Conservation (phyloP, 2,113 vertebrate genomes). For the Sinocyclocheilus maitianheensis region DNA sequence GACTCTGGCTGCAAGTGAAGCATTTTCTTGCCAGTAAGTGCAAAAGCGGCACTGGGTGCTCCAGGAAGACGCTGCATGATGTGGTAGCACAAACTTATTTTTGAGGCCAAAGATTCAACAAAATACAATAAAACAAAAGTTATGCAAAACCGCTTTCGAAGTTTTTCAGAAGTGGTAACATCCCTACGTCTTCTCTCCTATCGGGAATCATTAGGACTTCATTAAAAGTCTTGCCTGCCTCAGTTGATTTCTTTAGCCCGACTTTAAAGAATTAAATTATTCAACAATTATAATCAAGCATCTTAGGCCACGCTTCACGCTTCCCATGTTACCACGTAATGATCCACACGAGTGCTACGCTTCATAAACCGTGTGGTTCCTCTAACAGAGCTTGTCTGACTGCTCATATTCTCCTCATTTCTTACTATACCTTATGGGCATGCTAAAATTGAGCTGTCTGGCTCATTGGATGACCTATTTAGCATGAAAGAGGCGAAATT, state of each 20-base stretch:
- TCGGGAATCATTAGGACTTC: conserved; percentile 32
- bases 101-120: not conserved
- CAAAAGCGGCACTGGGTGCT: not conserved
- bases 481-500: conserved; percentile 30
- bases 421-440: conserved; percentile 39
- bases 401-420: conserved; percentile 28
- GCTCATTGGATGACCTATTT: conserved; percentile 41
- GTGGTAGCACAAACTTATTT: not conserved
- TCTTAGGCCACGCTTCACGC: not conserved
- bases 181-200: not conserved
- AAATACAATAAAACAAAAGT: not conserved
- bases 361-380: conserved; percentile 8
- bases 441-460: conserved; percentile 44
- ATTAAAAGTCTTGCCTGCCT: conserved; percentile 11
- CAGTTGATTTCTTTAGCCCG: conserved; percentile 11
- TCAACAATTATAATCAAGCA: conserved; percentile 28
- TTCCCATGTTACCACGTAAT: conserved; percentile 23
- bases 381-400: conserved; percentile 3
- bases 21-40: conserved; percentile 19
- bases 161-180: conserved; percentile 15
- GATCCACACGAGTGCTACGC: not conserved
- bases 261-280: conserved; percentile 35
- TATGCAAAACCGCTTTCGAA: not conserved
- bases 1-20: conserved; percentile 18
- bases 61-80: not conserved